A percentile compares a stretch with the other conserved stretches of the same genome.
These are phyloP conservation scores for Dipodomys ordii DNA, from an alignment of 2,113 vertebrate species.

Conservation along the genomic window DNA sequence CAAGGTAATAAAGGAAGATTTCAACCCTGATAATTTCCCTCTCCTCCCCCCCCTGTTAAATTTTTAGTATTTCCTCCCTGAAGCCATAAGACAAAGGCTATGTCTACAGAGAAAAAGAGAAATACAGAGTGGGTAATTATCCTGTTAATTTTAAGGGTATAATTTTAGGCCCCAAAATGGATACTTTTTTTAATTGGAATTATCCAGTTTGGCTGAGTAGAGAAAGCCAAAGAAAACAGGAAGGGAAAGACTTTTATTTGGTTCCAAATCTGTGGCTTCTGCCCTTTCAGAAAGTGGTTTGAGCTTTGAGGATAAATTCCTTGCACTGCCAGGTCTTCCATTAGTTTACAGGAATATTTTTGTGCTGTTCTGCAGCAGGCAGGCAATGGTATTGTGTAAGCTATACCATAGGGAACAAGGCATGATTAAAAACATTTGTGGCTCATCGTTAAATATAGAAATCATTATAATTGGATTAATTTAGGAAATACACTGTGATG, in stretches of 20 bases:
- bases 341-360: slow-evolving; percentile 24
- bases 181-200: slow-evolving; percentile 61
- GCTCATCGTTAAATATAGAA: slow-evolving; percentile 79
- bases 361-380: slow-evolving; percentile 19
- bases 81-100: slow-evolving; percentile 55
- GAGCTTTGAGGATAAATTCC: slow-evolving; percentile 40
- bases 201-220: slow-evolving; percentile 43
- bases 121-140: slow-evolving; percentile 70
- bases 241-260: slow-evolving; percentile 28
- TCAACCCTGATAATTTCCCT: not conserved
- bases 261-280: slow-evolving; percentile 65
- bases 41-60: not conserved
- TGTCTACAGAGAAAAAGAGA: slow-evolving; percentile 66
- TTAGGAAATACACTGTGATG: slow-evolving; percentile 74
- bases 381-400: slow-evolving; percentile 46
- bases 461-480: slow-evolving; percentile 82
- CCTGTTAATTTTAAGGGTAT: slow-evolving; percentile 74
- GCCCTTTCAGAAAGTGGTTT: slow-evolving; percentile 53
- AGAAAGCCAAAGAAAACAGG: slow-evolving; percentile 70
- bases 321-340: slow-evolving; percentile 11
- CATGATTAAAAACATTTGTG: slow-evolving; percentile 77
- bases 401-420: slow-evolving; percentile 41
- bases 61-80: slow-evolving; percentile 57
- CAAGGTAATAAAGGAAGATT: not conserved
- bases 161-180: slow-evolving; percentile 62